These are phyloP conservation scores for Drosophila ustulata DNA, from an alignment of 2,888 invertebrate genomes.

Conservation along the genomic window DNA sequence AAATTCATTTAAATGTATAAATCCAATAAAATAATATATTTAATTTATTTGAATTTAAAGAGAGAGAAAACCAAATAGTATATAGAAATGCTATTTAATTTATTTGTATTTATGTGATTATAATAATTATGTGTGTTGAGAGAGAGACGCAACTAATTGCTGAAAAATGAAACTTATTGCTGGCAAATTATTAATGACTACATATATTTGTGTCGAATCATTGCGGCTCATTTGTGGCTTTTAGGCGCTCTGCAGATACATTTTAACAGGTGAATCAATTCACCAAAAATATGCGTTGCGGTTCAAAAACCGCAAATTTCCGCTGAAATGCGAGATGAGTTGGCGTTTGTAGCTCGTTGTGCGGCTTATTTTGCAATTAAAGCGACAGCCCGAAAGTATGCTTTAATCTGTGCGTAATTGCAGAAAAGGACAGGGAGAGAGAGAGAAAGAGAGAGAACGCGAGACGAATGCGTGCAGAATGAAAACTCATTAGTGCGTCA, in stretches of 20 bases:
- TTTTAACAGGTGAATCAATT: conserved; percentile 2
- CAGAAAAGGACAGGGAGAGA: conserved; percentile 2
- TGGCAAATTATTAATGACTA: background rate
- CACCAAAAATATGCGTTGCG: conserved; percentile 4
- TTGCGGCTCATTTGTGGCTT: conserved; percentile 7
- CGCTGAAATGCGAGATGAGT: conserved; percentile 15
- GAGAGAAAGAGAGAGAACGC: background rate
- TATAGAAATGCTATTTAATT: too few relatives aligned
- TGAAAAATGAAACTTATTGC: background rate
- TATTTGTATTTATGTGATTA: background rate
- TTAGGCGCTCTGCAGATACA: background rate
- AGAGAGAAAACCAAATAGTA: too few relatives aligned
- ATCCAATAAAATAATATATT: too few relatives aligned
- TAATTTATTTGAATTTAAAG: too few relatives aligned
- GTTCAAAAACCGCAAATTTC: conserved; percentile 20
- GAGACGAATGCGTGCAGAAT: background rate
- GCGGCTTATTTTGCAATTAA: conserved; percentile 18
- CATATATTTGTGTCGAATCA: background rate
- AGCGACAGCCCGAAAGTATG: conserved; percentile 8
- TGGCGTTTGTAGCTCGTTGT: background rate
- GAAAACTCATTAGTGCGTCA: conserved; percentile 46
- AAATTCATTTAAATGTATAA: too few relatives aligned
- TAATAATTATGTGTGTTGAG: background rate
- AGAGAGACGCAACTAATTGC: background rate
- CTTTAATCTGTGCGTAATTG: conserved; percentile 33